Base-by-base conservation (phyloP, 1,140 invertebrate genomes). In the Macrosteles quadrilineatus region DNA sequence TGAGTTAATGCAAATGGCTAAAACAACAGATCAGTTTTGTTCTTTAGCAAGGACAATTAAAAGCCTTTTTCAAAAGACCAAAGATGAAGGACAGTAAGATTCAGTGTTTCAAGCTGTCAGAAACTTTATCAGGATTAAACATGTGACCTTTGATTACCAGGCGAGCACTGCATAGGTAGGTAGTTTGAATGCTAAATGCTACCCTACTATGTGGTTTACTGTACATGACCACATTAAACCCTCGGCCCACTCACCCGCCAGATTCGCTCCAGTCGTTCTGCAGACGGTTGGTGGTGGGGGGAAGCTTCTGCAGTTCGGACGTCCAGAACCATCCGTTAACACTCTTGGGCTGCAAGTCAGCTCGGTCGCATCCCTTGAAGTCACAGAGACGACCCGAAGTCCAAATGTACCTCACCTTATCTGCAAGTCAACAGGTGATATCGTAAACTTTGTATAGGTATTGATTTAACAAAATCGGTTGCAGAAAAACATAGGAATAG, bases 391-490 rank as follows among this genome's bases (percentile, higher is more conserved):
- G 70, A n/a, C 80, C 80, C 3, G 78, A 78, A 4, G 80, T 81
- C 80, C 80, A 81, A 36, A 71, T 74, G 55, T 76, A 76, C 32
- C 73, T 73, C 0, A 73, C 45, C 50, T 75, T 74, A 27, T 71
- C 73, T 76, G 65, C 0, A 73, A 67, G 79, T 83, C 84, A 93
- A 91, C 85, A 77, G 88, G 84, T 23, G 89, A 86, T 65, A 94
- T 86, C 69, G 86, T 86, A 69, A 84, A 84, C 79, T 94, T n/a
- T n/a, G n/a, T n/a, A 93, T 74, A 94, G 87, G 83, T 90, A 92
- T 77, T 92, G 89, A 74, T 93, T 94, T 81, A 94, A 91, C 21
- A 86, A 85, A 53, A 87, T 88, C 66, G 90, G 92, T 80, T 94
- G 91, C 74, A 94, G 79, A 1, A 90, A 92, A 9, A 94, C 87